These are phyloP conservation scores for Terrapene triunguis DNA, from an alignment of 2,113 vertebrate species.

Conservation along the genomic window DNA sequence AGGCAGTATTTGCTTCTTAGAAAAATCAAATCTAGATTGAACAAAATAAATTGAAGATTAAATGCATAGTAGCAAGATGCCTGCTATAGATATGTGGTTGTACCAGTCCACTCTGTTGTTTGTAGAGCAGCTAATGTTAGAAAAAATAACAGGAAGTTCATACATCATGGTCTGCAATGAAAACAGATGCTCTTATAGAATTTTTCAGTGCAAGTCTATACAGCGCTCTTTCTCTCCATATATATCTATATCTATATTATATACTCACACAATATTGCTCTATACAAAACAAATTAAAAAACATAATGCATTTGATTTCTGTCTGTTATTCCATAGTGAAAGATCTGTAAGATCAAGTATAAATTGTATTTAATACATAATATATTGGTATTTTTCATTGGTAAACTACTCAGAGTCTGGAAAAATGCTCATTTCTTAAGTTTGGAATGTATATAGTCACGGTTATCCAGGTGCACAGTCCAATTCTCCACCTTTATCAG, in stretches of 20 bases:
- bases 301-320: slow-evolving; percentile 72
- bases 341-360: slow-evolving; percentile 57
- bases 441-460: slow-evolving; percentile 62
- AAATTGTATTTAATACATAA: slow-evolving; percentile 53
- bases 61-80: slow-evolving; percentile 62
- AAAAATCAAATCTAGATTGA: slow-evolving; percentile 56
- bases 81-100: slow-evolving; percentile 64
- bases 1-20: slow-evolving; percentile 77
- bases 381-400: slow-evolving; percentile 66
- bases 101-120: slow-evolving; percentile 56
- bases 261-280: slow-evolving; percentile 74
- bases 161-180: slow-evolving; percentile 71
- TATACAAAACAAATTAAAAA: slow-evolving; percentile 76
- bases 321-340: slow-evolving; percentile 57
- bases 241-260: slow-evolving; percentile 78
- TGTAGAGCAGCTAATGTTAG: slow-evolving; percentile 73
- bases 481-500: slow-evolving; percentile 52
- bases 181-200: slow-evolving; percentile 76
- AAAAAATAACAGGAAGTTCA: slow-evolving; percentile 49
- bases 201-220: slow-evolving; percentile 45
- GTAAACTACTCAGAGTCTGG: slow-evolving; percentile 64
- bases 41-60: slow-evolving; percentile 53
- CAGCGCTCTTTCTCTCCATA: slow-evolving; percentile 73
- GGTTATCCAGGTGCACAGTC: slow-evolving; percentile 46
- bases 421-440: slow-evolving; percentile 44